A percentile compares a stretch with the other conserved stretches of the same genome.
Evolutionary conservation across 1,140 invertebrate species (phyloP).

Genomic region (Zaprionus kolodkinae): DNA sequence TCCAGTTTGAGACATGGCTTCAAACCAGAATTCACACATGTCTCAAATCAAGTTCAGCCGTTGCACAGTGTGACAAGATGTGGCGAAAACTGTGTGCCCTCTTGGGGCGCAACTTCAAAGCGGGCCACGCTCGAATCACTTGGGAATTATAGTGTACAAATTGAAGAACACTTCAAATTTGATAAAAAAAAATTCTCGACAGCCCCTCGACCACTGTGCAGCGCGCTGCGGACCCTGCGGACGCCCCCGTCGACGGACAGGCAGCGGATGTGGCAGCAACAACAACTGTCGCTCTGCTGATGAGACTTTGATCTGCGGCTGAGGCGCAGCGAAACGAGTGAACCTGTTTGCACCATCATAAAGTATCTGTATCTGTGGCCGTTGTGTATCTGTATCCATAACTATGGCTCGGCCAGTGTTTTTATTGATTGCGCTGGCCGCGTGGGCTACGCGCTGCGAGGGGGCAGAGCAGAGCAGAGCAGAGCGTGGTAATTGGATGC

Average conservation of each 20-base stretch:
- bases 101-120: neutral
- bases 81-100: neutral
- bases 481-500: constrained; percentile 59
- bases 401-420: constrained; percentile 44
- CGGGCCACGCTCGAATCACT: neutral
- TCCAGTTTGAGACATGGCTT: constrained; percentile 75
- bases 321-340: constrained; percentile 15
- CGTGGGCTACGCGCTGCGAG: constrained; percentile 49
- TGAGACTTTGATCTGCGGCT: constrained; percentile 73
- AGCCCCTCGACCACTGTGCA: constrained; percentile 49
- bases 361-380: constrained; percentile 63
- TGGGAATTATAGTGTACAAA: neutral
- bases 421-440: constrained; percentile 52
- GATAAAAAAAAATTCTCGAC: neutral
- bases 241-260: constrained; percentile 28
- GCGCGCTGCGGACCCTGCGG: neutral
- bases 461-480: constrained; percentile 7
- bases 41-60: constrained; percentile 72
- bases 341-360: constrained; percentile 71
- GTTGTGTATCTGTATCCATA: constrained; percentile 46
- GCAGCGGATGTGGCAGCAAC: constrained; percentile 53
- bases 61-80: constrained; percentile 61
- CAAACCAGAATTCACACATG: constrained; percentile 80
- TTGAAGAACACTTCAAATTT: neutral
- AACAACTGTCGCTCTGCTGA: constrained; percentile 55